A percentile compares a stretch with the other conserved stretches of the same genome.
Conservation (phyloP, 2,797 vertebrate genomes). For the Pitangus sulphuratus region DNA sequence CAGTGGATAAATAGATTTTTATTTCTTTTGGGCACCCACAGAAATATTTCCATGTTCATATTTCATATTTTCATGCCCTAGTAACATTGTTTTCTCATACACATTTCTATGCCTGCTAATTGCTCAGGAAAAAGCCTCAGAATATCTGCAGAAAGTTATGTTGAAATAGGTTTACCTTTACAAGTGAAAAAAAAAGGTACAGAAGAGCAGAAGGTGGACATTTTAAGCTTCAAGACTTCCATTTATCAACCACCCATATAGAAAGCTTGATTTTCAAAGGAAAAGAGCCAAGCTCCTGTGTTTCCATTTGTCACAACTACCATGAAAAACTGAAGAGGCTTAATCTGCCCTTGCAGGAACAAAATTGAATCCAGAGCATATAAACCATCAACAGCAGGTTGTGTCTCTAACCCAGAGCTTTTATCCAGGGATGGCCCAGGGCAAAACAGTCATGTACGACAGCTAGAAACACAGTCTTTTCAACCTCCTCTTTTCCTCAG, state of each 20-base stretch:
- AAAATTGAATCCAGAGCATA: background rate
- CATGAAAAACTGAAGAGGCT: background rate
- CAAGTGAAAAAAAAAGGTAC: background rate
- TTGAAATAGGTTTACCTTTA: background rate
- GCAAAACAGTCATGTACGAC: background rate
- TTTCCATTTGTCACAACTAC: constrained; percentile 44
- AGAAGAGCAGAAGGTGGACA: background rate
- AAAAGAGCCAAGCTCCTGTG: background rate
- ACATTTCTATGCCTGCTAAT: background rate
- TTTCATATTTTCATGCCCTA: background rate
- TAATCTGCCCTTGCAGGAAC: background rate
- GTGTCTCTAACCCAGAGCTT: background rate
- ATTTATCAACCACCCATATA: constrained; percentile 3
- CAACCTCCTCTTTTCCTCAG: background rate
- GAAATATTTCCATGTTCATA: background rate
- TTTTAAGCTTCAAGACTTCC: background rate
- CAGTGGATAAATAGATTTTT: background rate
- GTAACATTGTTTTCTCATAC: background rate
- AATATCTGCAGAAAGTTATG: background rate
- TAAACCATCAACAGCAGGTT: background rate
- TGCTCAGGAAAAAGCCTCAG: background rate
- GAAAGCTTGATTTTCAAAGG: background rate
- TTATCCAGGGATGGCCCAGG: background rate
- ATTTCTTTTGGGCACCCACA: background rate
- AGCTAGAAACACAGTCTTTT: background rate